A percentile compares a stretch with the other conserved stretches of the same genome.
phyloP scores from a whole-genome alignment of 2,888 invertebrate species.

The Galeopsomyia nigrocyanea region DNA sequence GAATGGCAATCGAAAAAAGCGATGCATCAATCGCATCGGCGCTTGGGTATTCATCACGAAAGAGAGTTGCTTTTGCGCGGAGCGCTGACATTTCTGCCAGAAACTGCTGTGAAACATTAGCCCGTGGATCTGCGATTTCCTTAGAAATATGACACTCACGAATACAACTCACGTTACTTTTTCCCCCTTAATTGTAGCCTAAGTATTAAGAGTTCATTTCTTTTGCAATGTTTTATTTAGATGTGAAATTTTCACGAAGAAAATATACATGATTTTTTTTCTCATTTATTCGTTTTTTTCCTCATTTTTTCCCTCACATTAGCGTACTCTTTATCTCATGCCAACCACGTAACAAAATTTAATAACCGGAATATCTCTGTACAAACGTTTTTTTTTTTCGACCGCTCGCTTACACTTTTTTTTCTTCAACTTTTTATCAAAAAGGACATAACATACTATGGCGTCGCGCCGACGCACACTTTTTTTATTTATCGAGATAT shows the following conservation, averaged over 20 bases:
- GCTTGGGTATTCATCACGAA: conserved; percentile 39
- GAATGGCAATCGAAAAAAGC: conserved; percentile 45
- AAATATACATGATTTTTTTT: conserved; percentile 67
- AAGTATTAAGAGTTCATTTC: conserved; percentile 50
- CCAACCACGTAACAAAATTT: conserved; percentile 66
- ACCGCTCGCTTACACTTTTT: conserved; percentile 50
- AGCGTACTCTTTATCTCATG: conserved; percentile 46
- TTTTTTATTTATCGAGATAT: conserved; percentile 56
- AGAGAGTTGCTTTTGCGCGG: conserved; percentile 48
- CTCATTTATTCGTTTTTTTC: conserved; percentile 51
- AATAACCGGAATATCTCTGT: conserved; percentile 69
- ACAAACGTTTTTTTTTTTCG: conserved; percentile 64
- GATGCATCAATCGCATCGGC: conserved; percentile 40
- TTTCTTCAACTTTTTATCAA: conserved; percentile 58
- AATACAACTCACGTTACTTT: conserved; percentile 61
- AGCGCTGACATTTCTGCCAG: conserved; percentile 58
- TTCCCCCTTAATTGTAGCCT: conserved; percentile 54
- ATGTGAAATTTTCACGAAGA: conserved; percentile 64
- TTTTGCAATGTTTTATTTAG: conserved; percentile 52
- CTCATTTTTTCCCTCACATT: conserved; percentile 44
- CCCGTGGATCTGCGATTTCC: conserved; percentile 68
- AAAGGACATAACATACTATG: conserved; percentile 62
- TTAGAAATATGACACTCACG: conserved; percentile 69
- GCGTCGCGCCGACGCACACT: conserved; percentile 42
- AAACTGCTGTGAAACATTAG: conserved; percentile 68